Conservation (phyloP, 2,113 vertebrate genomes). For the Aix galericulata region DNA sequence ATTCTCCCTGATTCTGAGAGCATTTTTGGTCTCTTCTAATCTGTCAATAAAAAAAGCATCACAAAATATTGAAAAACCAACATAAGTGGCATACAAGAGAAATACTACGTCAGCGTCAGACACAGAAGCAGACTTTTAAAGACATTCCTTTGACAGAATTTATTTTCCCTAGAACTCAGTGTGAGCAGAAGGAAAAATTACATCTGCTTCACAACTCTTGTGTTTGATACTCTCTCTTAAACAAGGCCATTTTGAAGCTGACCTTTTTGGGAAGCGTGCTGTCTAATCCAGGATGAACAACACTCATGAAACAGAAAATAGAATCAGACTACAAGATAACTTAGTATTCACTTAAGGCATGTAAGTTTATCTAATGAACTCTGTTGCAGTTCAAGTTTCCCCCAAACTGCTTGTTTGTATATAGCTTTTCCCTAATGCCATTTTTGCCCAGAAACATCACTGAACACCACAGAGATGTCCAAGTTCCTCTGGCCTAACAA, state of each 20-base stretch:
- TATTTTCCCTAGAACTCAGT: not conserved
- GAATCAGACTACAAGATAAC: not conserved
- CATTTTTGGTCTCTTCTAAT: constrained; percentile 66
- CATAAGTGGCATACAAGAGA: not conserved
- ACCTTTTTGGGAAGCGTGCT: not conserved
- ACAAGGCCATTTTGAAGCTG: not conserved
- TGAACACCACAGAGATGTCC: not conserved
- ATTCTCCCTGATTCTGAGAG: constrained; percentile 61
- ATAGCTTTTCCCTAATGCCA: not conserved
- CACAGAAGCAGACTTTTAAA: not conserved
- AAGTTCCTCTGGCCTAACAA: not conserved
- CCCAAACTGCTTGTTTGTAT: not conserved
- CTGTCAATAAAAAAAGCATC: constrained; percentile 46
- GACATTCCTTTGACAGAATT: not conserved
- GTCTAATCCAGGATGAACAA: not conserved
- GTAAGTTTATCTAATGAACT: not conserved
- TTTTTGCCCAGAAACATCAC: not conserved
- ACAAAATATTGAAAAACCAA: not conserved
- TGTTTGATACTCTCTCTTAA: not conserved
- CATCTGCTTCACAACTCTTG: not conserved
- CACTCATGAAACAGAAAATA: not conserved
- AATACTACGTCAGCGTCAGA: not conserved
- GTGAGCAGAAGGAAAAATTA: not conserved
- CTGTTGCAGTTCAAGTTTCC: not conserved
- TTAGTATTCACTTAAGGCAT: not conserved